Evolutionary conservation across 2,888 invertebrate genomes (phyloP), one percentile per base, ranked within the genome.

Genomic region (Lochmaea capreae): DNA sequence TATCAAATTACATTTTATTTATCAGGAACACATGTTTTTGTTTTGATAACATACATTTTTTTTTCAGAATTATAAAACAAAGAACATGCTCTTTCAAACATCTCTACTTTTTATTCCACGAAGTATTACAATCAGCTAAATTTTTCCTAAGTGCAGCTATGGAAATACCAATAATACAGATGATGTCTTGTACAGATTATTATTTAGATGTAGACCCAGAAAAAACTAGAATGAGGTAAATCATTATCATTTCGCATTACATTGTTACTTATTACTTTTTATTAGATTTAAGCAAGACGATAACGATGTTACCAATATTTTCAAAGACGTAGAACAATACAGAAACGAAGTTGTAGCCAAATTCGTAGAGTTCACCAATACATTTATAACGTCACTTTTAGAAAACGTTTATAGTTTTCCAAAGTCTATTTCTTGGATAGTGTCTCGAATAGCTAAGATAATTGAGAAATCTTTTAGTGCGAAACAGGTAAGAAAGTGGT

Each of bases 391-490:
- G 10, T 94, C 95, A 73, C 90, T 98, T 74, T 90, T 93, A 75
- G 94, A 94, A 79, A 95, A 95, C 86, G 94, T 97, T 90, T 92
- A 94, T 79, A 93, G 95, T 84, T 98, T 99, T 87, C 99, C 99
- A 0, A 92, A 95, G 26, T 93, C 94, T 76, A 89, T 98, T 14
- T 93, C 94, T 11, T 97, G 97, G 97, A 91, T 98, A 43, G 93
- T 97, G 8, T 92, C 95, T 80, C 96, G 97, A 84, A 93, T 97
- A 83, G 93, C 94, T 63, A 92, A 91, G 71, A 89, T 92, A 77
- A 86, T 94, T 43, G 89, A 90, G 16, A 92, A 92, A 80, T 89
- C 89, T 26, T 89, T 89, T 67, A 89, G 89, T 74, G 85, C 88
- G 1, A 90, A 89, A 82, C 90, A 91, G 82, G 89, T 90, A 79